phyloP scores from a whole-genome alignment of 2,113 vertebrate genomes.

The Pampusana beccarii region DNA sequence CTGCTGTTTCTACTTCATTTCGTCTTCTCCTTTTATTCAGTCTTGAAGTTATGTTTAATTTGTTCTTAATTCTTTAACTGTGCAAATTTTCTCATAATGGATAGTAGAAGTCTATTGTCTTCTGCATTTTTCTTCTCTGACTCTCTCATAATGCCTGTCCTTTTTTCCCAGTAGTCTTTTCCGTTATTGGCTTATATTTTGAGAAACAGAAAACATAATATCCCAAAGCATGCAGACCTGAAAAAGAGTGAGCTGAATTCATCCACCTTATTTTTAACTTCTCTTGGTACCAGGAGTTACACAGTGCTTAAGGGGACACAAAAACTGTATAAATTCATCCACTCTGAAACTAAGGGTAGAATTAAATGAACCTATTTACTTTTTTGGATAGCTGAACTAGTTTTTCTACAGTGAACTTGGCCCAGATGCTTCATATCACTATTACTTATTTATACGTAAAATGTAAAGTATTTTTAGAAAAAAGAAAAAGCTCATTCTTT shows the following conservation, averaged over 20 bases:
- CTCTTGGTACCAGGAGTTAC: neutral
- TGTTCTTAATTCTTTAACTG: neutral
- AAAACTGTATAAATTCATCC: neutral
- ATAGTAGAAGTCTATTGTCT: neutral
- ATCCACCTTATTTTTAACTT: neutral
- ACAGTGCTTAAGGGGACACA: neutral
- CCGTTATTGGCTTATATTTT: neutral
- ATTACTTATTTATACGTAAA: conserved; percentile 45
- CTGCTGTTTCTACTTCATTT: neutral
- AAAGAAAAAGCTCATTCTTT: neutral
- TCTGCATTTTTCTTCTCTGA: neutral
- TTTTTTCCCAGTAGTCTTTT: neutral
- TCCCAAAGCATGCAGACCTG: neutral
- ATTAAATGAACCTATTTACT: neutral
- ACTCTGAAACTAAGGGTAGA: neutral
- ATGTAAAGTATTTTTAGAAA: conserved; percentile 15
- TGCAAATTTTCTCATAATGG: neutral
- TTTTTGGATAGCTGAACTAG: neutral
- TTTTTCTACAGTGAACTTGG: neutral
- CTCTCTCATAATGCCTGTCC: neutral
- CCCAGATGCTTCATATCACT: neutral
- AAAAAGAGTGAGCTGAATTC: neutral
- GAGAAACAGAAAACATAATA: neutral
- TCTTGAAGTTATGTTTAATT: neutral
- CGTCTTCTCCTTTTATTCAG: neutral